Base-by-base conservation (phyloP, 1,140 invertebrate genomes). In the Panonychus citri region DNA sequence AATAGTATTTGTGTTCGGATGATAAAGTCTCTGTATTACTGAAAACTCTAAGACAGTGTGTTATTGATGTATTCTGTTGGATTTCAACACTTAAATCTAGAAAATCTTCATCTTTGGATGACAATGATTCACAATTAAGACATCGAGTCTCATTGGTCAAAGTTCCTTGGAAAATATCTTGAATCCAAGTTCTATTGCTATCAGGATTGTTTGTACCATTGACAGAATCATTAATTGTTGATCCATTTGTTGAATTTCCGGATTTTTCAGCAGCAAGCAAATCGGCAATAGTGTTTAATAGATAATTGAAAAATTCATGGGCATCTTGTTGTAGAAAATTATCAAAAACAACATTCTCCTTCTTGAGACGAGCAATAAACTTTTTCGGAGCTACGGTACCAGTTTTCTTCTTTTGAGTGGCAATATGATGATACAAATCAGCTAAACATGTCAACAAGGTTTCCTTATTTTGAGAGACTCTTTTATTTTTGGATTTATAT, bases 301-400 rank as follows among this genome's bases (percentile, higher is more conserved):
- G 76, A 71, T 96, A 98, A 71, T 98, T 98, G 50, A 99, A 76
- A 75, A 98, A 99, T 72, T 99, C 94, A 70, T 99, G 94, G 49
- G 94, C 94, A 81, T 99, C 94, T 75, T 99, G 94, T 71, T 99
- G 93, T 83, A 96, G 90, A 67, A 95, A 97, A 71, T 99, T 99
- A 72, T 98, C 93, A 77, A 99, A 98, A 66, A 93, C 81, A 73
- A 95, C 88, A 80, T 98, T 98, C 74, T 99, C 94, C 77, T 98
- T 97, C 64, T 93, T 78, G 64, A 99, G 70, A 64, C 91, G 78
- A 62, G 91, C 88, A 65, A 99, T 97, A 72, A 99, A 99, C 70
- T 98, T 95, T 73, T 99, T 99, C 61, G 95, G 95, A 53, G 94
- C 91, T 68, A 98, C 93, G 42, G 90, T 95, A 42, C 95, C 95